A percentile compares a stretch with the other conserved stretches of the same genome.
These are phyloP conservation scores for Timandra comae DNA, from an alignment of 2,888 invertebrate species.

Conservation along the genomic window DNA sequence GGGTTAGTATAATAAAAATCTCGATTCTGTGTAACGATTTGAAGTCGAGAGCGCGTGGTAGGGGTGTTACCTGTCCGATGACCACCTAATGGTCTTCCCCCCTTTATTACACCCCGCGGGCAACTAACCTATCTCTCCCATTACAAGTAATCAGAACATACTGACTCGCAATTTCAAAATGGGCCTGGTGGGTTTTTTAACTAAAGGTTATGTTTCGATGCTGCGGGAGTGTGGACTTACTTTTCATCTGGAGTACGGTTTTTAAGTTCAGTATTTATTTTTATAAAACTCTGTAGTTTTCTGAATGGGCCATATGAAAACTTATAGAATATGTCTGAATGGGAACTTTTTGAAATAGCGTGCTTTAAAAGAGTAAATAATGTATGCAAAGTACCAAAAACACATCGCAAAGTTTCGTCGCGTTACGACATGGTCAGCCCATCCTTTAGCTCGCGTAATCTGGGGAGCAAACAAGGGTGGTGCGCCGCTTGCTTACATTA, in stretches of 20 bases:
- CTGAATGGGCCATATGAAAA: too few relatives aligned
- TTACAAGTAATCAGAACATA: conserved; percentile 53
- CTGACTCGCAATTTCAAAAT: conserved; percentile 25
- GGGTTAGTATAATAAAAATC: not conserved
- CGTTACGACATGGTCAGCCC: conserved; percentile 24
- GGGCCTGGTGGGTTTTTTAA: conserved; percentile 31
- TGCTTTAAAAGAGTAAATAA: not conserved
- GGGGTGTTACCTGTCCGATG: conserved; percentile 31
- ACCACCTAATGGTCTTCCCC: conserved; percentile 39
- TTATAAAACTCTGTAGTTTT: too few relatives aligned
- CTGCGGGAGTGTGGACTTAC: too few relatives aligned
- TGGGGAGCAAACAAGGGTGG: conserved; percentile 49
- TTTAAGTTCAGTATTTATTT: too few relatives aligned
- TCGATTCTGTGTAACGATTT: not conserved
- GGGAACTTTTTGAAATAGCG: too few relatives aligned
- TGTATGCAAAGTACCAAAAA: not conserved
- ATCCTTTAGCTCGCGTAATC: conserved; percentile 42
- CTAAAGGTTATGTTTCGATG: conserved; percentile 17
- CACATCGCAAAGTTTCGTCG: conserved; percentile 7
- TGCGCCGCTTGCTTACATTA: conserved; percentile 30
- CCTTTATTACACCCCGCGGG: conserved; percentile 25
- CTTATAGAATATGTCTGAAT: too few relatives aligned
- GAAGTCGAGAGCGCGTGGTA: conserved; percentile 4
- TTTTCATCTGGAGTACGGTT: too few relatives aligned
- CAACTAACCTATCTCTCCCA: conserved; percentile 32